Conservation (phyloP, 2,888 invertebrate genomes). For the Ametastegia equiseti region DNA sequence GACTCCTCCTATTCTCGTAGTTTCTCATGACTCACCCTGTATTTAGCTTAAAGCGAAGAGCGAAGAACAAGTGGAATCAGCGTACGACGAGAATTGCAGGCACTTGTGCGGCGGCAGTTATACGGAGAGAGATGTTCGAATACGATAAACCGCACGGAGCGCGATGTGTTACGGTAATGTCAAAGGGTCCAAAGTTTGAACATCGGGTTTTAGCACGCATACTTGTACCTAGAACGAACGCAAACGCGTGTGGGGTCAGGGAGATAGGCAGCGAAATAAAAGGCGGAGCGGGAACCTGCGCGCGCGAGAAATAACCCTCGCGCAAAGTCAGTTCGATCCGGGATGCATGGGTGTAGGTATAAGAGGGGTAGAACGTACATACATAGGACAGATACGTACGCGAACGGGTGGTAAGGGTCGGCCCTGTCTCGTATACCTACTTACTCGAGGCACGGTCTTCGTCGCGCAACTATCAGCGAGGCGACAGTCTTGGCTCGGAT, state of each 20-base stretch:
- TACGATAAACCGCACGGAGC: too few relatives aligned
- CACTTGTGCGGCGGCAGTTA: too few relatives aligned
- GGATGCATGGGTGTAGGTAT: conserved; percentile 32
- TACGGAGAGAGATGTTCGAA: too few relatives aligned
- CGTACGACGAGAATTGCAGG: too few relatives aligned
- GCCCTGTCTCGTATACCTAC: not conserved
- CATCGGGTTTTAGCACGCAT: too few relatives aligned
- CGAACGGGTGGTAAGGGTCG: not conserved
- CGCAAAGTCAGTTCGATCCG: conserved; percentile 53
- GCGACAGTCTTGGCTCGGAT: conserved; percentile 4
- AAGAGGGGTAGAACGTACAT: conserved; percentile 46
- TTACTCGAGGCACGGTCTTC: not conserved
- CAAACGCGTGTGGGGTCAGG: not conserved
- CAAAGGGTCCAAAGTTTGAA: too few relatives aligned
- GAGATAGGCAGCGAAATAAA: not conserved
- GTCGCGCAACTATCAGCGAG: not conserved
- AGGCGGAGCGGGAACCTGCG: conserved; percentile 20
- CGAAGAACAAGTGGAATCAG: too few relatives aligned
- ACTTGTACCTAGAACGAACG: not conserved
- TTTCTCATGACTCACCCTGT: too few relatives aligned
- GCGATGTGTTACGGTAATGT: too few relatives aligned
- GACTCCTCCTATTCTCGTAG: too few relatives aligned
- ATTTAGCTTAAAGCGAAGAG: too few relatives aligned
- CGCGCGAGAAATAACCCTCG: conserved; percentile 1
- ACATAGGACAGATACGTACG: not conserved